These are phyloP conservation scores for Eupithecia subfuscata DNA, from an alignment of 2,888 invertebrate species.

Conservation along the genomic window DNA sequence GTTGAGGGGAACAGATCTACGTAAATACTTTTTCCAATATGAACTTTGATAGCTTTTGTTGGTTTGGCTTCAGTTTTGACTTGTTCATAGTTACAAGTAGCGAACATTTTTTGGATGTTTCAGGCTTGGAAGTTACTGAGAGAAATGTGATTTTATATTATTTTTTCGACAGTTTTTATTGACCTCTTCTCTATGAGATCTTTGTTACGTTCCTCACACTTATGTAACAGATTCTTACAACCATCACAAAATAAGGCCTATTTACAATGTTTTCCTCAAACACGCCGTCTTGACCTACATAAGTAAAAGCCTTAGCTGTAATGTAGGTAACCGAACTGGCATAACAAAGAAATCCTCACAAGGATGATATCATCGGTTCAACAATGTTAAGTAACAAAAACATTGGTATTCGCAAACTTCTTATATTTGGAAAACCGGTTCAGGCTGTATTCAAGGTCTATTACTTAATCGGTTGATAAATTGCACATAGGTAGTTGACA, in stretches of 20 bases:
- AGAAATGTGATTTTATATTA: not conserved
- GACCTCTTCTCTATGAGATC: not conserved
- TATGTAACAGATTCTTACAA: not conserved
- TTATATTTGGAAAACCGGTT: constrained; percentile 26
- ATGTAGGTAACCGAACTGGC: not conserved
- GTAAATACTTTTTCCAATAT: too few relatives aligned
- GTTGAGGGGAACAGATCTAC: not conserved
- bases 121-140: not conserved
- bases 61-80: not conserved
- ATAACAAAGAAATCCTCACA: constrained; percentile 5
- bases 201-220: not conserved
- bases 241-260: not conserved
- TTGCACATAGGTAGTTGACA: too few relatives aligned
- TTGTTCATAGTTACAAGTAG: not conserved
- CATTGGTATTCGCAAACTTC: constrained; percentile 11
- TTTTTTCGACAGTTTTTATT: not conserved
- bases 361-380: constrained; percentile 45
- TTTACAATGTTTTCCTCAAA: constrained; percentile 10
- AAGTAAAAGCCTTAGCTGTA: not conserved
- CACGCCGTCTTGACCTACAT: constrained; percentile 28
- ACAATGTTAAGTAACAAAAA: constrained; percentile 44
- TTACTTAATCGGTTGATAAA: not conserved
- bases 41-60: not conserved
- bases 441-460: constrained; percentile 16
- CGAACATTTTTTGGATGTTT: not conserved